These are phyloP conservation scores for Athalia circularis DNA, from an alignment of 2,888 invertebrate genomes.

Conservation along the genomic window DNA sequence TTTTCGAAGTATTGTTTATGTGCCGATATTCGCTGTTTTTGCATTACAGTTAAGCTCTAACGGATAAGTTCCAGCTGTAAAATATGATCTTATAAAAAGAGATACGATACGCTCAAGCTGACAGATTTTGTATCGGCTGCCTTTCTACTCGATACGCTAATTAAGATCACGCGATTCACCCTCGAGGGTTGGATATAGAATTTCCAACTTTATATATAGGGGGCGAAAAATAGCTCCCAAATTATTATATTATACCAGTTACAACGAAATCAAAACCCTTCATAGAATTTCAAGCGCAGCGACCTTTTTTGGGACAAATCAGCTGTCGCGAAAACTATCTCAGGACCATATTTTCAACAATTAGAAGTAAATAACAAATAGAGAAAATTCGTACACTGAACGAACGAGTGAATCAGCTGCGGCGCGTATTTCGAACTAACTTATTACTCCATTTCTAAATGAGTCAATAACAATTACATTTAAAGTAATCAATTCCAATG, in stretches of 20 bases:
- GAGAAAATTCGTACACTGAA: too few species aligned
- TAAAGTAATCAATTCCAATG: too few species aligned
- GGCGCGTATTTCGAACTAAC: too few species aligned
- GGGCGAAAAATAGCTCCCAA: slow-evolving; percentile 16
- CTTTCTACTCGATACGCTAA: slow-evolving; percentile 16
- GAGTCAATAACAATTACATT: too few species aligned
- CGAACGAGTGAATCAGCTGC: too few species aligned
- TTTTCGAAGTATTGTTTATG: neutral
- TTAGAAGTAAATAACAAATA: too few species aligned
- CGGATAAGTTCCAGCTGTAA: neutral
- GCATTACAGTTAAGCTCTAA: neutral
- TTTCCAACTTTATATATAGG: slow-evolving; percentile 12
- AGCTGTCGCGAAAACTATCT: neutral
- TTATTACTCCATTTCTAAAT: too few species aligned
- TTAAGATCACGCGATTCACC: slow-evolving; percentile 25
- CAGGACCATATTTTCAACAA: neutral
- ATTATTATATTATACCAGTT: slow-evolving; percentile 36
- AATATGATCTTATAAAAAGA: neutral
- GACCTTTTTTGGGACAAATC: neutral
- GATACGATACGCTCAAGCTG: neutral
- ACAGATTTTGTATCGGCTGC: neutral
- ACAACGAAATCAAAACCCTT: slow-evolving; percentile 32
- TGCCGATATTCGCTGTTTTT: neutral
- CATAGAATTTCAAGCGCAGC: slow-evolving; percentile 15
- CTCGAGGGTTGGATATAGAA: slow-evolving; percentile 14